phyloP scores from a whole-genome alignment of 2,113 vertebrate species.

The Apteryx owenii region DNA sequence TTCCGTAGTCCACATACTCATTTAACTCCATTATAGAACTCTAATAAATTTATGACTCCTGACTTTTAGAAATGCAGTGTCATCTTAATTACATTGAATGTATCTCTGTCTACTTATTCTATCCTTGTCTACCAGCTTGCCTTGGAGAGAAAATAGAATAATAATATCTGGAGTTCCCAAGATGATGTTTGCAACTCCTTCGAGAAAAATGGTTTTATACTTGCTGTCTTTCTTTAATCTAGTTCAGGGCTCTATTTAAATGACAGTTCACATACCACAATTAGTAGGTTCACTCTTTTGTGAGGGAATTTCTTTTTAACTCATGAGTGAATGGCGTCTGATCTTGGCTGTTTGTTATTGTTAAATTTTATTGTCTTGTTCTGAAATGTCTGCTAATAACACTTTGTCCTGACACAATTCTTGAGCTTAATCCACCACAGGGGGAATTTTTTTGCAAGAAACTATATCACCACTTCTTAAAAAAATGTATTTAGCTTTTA shows the following conservation, averaged over 20 bases:
- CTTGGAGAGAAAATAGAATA: neutral
- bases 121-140: fast-evolving
- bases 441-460: neutral
- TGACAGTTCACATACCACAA: neutral
- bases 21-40: neutral
- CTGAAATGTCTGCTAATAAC: slow-evolving; percentile 2
- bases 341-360: neutral
- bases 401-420: neutral
- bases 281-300: neutral
- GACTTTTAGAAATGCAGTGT: neutral
- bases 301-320: neutral
- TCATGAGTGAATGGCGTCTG: fast-evolving
- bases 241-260: neutral
- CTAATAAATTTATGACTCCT: neutral
- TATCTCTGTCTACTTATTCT: neutral
- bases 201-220: neutral
- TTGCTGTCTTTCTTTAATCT: neutral
- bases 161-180: neutral
- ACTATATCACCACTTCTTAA: neutral
- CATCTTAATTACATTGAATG: neutral
- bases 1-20: neutral
- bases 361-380: neutral
- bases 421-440: neutral
- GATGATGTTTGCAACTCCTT: neutral
- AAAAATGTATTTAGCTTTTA: neutral